Evolutionary conservation across 2,888 invertebrate species (phyloP), one percentile per base, ranked within the genome.

Genomic region (Boloria euphrosyne): DNA sequence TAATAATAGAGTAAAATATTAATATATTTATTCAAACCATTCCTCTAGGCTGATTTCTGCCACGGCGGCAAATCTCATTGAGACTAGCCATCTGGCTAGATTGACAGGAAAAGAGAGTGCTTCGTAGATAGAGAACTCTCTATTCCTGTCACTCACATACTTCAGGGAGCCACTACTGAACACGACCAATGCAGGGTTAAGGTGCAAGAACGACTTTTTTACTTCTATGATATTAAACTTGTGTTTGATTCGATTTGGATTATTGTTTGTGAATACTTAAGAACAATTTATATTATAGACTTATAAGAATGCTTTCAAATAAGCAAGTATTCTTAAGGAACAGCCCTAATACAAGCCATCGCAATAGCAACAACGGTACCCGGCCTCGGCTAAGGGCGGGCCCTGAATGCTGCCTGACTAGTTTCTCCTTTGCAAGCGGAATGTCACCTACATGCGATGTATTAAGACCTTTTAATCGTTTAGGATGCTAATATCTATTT

Each of bases 321-420:
- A 17, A 17, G 13, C 16, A 13, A 10, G 17, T 17, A 54, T 7
- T 38, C 4, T 49, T 46, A 52, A 13, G 53, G 43, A 71, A 43
- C 77, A 82, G 66, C 82, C 82, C 82, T 83, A 55, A 66, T 72
- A 73, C 69, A 73, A 67, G 74, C 72, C 69, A 77, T 73, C 69
- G 77, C 75, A 75, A 76, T 78, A 75, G 79, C 82, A 81, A 80
- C 83, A 80, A 86, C 85, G 86, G 86, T 83, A 84, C 80, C 73
- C 75, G 77, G 77, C 80, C 80, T 80, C 81, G 80, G 80, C 81
- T 80, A 83, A 89, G 87, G 87, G 88, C 85, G 85, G 80, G 84
- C 83, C 81, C 80, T 87, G 87, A 89, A 89, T 89, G 88, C 80
- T 72, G 88, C 80, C 81, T 74, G 77, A 86, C 88, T 85, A 89